These are phyloP conservation scores for Hylomyscus alleni DNA, from an alignment of 2,797 vertebrate genomes.

Conservation along the genomic window DNA sequence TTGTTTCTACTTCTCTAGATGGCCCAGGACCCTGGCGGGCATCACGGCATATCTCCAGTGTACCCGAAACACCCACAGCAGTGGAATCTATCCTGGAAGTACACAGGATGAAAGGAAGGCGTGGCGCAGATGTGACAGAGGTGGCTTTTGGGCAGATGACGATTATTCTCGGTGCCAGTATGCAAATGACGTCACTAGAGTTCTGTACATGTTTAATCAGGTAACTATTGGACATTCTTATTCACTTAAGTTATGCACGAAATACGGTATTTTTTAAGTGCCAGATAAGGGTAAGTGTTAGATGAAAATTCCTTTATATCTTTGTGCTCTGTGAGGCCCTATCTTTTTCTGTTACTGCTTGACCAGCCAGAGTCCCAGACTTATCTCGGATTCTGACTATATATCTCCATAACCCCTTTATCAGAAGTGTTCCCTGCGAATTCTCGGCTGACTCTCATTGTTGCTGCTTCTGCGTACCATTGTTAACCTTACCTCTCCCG, in stretches of 20 bases:
- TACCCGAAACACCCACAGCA: slow-evolving; percentile 91
- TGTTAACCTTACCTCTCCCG: background rate
- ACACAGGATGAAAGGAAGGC: slow-evolving; percentile 93
- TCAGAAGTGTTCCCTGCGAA: background rate
- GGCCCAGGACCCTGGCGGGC: slow-evolving; percentile 97
- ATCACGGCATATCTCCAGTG: slow-evolving; percentile 96
- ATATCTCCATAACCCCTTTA: background rate
- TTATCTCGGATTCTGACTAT: background rate
- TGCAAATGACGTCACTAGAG: slow-evolving; percentile 97
- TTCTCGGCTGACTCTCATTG: background rate
- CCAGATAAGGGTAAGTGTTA: background rate
- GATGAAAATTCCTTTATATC: background rate
- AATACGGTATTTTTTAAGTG: background rate
- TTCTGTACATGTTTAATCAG: slow-evolving; percentile 97
- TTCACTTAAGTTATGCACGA: background rate
- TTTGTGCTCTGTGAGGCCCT: background rate
- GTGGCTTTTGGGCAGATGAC: slow-evolving; percentile 96
- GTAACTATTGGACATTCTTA: slow-evolving; percentile 85
- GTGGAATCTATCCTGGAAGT: slow-evolving; percentile 93
- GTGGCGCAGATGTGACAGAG: slow-evolving; percentile 94
- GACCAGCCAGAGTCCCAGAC: background rate
- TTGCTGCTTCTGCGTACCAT: background rate
- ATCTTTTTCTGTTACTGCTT: background rate
- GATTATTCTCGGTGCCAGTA: slow-evolving; percentile 97
- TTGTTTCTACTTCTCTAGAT: slow-evolving; percentile 89